These are phyloP conservation scores for Tetragnatha versicolor DNA, from an alignment of 1,140 invertebrate species.

Conservation along the genomic window DNA sequence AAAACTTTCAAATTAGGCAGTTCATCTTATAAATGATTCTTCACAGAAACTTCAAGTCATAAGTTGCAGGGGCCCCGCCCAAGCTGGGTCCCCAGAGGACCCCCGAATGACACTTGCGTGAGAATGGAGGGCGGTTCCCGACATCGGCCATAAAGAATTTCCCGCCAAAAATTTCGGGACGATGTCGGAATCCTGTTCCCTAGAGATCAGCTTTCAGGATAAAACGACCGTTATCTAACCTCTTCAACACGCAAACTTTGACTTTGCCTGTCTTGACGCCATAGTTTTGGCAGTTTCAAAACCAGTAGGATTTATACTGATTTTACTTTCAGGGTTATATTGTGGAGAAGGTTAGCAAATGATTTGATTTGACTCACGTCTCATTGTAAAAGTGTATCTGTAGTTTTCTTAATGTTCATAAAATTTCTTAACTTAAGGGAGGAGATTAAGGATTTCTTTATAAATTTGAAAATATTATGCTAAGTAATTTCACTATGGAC, in stretches of 20 bases:
- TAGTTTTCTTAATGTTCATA: not conserved
- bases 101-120: too few species aligned
- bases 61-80: too few species aligned
- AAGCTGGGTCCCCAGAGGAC: too few species aligned
- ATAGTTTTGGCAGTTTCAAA: not conserved
- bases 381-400: not conserved
- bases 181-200: slow-evolving; percentile 41
- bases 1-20: too few species aligned
- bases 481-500: too few species aligned
- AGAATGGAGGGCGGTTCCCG: not conserved
- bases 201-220: slow-evolving; percentile 32
- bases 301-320: not conserved
- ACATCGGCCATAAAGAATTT: slow-evolving; percentile 50
- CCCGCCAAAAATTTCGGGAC: slow-evolving; percentile 36
- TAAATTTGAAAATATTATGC: too few species aligned
- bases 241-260: not conserved
- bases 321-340: slow-evolving; percentile 11
- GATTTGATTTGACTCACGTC: not conserved
- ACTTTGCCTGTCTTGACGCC: not conserved
- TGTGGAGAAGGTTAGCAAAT: not conserved
- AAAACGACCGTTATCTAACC: slow-evolving; percentile 43
- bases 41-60: too few species aligned
- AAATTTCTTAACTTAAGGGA: not conserved
- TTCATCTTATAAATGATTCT: too few species aligned
- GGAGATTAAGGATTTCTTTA: too few species aligned